Base-by-base conservation (phyloP, 2,797 vertebrate species). In the Manis pentadactyla region DNA sequence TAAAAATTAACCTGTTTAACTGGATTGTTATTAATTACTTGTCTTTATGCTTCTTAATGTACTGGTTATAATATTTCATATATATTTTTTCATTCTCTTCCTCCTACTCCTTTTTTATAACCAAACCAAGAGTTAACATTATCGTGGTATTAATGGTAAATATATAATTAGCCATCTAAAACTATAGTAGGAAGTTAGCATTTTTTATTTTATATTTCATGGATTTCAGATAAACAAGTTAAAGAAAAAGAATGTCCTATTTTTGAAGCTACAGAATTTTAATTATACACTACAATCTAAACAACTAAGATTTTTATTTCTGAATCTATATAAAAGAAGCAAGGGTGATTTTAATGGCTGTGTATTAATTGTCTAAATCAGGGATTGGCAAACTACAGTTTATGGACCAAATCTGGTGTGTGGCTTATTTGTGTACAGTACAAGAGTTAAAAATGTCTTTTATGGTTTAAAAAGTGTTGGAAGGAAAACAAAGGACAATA, bases 151-250 rank as follows among this genome's bases (percentile, higher is more conserved):
- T 69, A 75, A 83, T 42, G 21, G 42, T 29, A 66, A 61, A 21
- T 59, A 49, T 51, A 12, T 55, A 87, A 77, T 88, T 85, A 71
- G 27, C 23, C 8, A 37, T 34, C 5, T 74, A 87, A 96, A 17
- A 13, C 4, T 92, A 17, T 78, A 74, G 77, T 75, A 92, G 27
- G 37, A 8, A 74, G 5, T 19, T 74, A 11, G 34, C 55, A 12
- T 21, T 51, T 93, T 68, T 51, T 79, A 68, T 75, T 69, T 27
- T 31, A 7, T 57, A 75, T 42, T 59, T 49, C 21, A 61, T 64
- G 42, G 25, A 66, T 94, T 97, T 91, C 83, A 77, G 9, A 51
- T 37, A 87, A 95, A 94, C 55, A 87, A 39, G 18, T 87, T 63
- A 90, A 84, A 79, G 46, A 89, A 85, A 51, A 82, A 91, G 63